Conservation (phyloP, 2,113 vertebrate species). For the Physeter macrocephalus region DNA sequence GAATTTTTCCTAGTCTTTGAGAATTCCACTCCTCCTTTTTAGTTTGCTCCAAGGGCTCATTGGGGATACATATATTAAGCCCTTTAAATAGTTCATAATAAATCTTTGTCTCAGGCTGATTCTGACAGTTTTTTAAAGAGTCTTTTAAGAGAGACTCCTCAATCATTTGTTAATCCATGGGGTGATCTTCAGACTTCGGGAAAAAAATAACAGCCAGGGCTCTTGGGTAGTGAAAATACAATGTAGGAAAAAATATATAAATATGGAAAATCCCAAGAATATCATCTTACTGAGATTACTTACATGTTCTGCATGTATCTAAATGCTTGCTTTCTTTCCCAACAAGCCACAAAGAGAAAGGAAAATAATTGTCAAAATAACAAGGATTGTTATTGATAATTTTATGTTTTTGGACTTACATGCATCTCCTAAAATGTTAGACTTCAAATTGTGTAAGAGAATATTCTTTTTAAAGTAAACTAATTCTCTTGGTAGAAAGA, state of each 20-base stretch:
- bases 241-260: constrained; percentile 71
- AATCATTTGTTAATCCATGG: constrained; percentile 88
- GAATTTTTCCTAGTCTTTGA: constrained; percentile 87
- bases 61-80: constrained; percentile 91
- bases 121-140: constrained; percentile 90
- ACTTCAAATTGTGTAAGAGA: constrained; percentile 41
- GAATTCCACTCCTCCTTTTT: constrained; percentile 88
- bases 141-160: constrained; percentile 89
- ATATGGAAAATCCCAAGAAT: constrained; percentile 75
- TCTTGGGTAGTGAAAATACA: constrained; percentile 78
- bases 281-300: constrained; percentile 58
- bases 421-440: constrained; percentile 43
- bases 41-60: constrained; percentile 90
- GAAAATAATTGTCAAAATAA: constrained; percentile 35
- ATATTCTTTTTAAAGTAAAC: constrained; percentile 48
- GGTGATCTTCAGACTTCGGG: constrained; percentile 83
- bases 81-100: constrained; percentile 92
- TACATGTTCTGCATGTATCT: constrained; percentile 59
- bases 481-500: constrained; percentile 10
- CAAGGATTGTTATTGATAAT: constrained; percentile 64
- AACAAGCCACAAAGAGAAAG: constrained; percentile 18
- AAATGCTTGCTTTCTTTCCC: constrained; percentile 59
- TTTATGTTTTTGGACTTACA: constrained; percentile 24
- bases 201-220: constrained; percentile 79
- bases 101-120: constrained; percentile 90